Evolutionary conservation across 2,888 invertebrate species (phyloP), one percentile per base, ranked within the genome.

Genomic region (Cenopis cana): DNA sequence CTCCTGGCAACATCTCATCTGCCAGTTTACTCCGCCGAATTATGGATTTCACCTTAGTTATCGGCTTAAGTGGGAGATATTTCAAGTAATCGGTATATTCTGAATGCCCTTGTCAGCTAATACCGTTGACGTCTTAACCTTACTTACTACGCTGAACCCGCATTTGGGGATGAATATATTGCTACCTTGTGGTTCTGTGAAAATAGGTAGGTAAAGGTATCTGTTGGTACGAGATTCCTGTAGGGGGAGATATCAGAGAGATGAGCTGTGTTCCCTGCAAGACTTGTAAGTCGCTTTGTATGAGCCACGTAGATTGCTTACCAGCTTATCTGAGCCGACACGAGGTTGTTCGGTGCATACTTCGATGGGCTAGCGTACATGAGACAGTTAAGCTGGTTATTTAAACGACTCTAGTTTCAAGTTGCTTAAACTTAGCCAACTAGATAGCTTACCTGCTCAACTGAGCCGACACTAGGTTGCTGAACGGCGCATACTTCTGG

Each of bases 351-450:
- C 0, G 98, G 98, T 0, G 98, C 97, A 85, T 96, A 98, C 85
- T 97, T 97, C 4, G 97, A 97, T 0, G 98, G 98, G 82, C 96
- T 97, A 59, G 96, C 95, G 87, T 98, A 98, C 97, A 98, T 98
- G 76, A 97, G 94, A 82, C 98, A 98, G 36, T 98, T 96, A 8
- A 97, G 94, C 80, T 97, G n/a, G 95, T 83, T 98, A 97, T 14
- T 97, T 92, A 81, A 98, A 98, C 0, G 91, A 81, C 60, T 93
- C 93, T 50, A 93, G 76, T 74, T 92, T 92, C 10, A 86, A 85
- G 8, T 90, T 94, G 89, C 89, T 97, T 95, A 76, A 87, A 87
- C 73, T 91, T 0, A 24, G 52, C 33, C 10, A n/a, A 6, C 6
- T 10, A 17, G 12, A 11, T 36, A 38, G 9, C 38, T 93, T 89